phyloP scores from a whole-genome alignment of 2,113 vertebrate species.

The Notarius lentiginosus region DNA sequence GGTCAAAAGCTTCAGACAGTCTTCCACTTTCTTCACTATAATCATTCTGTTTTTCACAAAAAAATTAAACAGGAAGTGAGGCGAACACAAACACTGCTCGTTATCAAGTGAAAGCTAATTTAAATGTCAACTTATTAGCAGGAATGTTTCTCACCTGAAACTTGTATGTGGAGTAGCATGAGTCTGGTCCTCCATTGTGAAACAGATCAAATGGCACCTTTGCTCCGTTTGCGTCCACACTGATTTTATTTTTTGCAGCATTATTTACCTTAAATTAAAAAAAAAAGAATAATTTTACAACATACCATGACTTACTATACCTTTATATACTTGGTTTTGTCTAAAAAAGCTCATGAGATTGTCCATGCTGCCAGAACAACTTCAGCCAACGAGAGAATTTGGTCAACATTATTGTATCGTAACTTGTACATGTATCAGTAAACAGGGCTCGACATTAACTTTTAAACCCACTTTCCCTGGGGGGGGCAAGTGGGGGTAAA shows the following conservation, averaged over 20 bases:
- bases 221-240: conserved; percentile 45
- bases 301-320: background rate
- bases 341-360: background rate
- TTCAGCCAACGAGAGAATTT: background rate
- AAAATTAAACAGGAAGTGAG: background rate
- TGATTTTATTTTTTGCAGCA: conserved; percentile 53
- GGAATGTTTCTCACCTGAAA: conserved; percentile 60
- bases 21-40: conserved; percentile 36
- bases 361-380: background rate
- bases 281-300: background rate
- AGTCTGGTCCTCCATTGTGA: conserved; percentile 52
- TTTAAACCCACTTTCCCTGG: too few species aligned
- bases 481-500: too few species aligned
- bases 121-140: background rate
- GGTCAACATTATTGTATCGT: background rate
- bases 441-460: too few species aligned
- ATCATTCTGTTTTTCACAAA: conserved; percentile 55
- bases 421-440: background rate
- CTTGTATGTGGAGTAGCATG: conserved; percentile 54
- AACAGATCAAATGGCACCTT: conserved; percentile 63
- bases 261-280: conserved; percentile 55
- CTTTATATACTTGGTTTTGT: background rate
- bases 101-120: background rate
- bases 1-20: conserved; percentile 33
- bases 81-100: background rate